Percentiles rank a stretch among this genome's conserved stretches.
phyloP scores from a whole-genome alignment of 2,797 vertebrate genomes.

The Peromyscus aztecus region DNA sequence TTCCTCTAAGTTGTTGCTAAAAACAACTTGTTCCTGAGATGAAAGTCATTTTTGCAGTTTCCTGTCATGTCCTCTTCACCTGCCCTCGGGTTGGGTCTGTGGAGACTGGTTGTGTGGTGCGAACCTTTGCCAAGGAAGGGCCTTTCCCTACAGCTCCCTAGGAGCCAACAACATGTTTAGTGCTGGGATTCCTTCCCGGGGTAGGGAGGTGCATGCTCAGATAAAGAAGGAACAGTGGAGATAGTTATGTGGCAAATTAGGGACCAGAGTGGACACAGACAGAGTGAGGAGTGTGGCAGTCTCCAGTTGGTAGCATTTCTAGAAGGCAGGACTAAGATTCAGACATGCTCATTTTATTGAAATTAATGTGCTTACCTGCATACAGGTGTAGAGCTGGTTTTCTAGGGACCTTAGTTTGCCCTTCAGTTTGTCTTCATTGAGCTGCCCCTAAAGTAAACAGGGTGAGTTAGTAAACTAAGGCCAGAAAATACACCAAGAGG shows the following conservation, averaged over 20 bases:
- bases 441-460: slow-evolving; percentile 90
- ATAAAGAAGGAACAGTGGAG: not conserved
- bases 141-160: not conserved
- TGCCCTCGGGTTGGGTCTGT: not conserved
- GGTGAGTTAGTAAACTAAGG: not conserved
- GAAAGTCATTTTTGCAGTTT: slow-evolving; percentile 22
- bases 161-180: not conserved
- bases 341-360: not conserved
- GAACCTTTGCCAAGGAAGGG: not conserved
- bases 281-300: not conserved
- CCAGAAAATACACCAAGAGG: not conserved
- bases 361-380: slow-evolving; percentile 91
- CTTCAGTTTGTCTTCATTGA: slow-evolving; percentile 94
- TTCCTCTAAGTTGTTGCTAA: not conserved
- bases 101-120: not conserved
- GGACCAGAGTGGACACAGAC: not conserved
- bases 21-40: not conserved
- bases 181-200: not conserved
- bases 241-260: not conserved
- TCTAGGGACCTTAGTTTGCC: slow-evolving; percentile 93
- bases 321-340: not conserved
- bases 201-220: not conserved
- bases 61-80: not conserved
- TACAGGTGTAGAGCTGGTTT: slow-evolving; percentile 93
- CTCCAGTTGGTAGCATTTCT: not conserved